These are phyloP conservation scores for Apis cerana DNA, from an alignment of 1,140 invertebrate genomes.

Conservation along the genomic window DNA sequence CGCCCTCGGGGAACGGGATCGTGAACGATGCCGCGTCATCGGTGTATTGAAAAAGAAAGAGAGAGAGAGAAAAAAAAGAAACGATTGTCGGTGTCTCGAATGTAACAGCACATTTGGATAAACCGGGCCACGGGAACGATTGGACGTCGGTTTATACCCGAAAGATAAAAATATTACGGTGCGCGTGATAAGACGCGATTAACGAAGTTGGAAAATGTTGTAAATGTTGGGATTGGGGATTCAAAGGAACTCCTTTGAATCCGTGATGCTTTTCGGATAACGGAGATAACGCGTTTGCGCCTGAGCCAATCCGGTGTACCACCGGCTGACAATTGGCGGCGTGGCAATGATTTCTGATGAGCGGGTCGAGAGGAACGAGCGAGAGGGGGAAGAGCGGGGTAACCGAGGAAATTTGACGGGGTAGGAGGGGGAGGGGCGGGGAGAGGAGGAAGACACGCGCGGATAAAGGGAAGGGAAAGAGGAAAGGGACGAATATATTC, in stretches of 20 bases:
- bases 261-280: constrained; percentile 16
- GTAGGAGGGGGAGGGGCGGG: neutral
- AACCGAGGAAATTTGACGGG: constrained; percentile 4
- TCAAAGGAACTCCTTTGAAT: neutral
- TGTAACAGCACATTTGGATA: too few relatives aligned
- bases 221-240: neutral
- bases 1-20: neutral
- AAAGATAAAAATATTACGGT: neutral
- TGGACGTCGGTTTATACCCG: too few relatives aligned
- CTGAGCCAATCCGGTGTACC: constrained; percentile 58
- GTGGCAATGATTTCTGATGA: constrained; percentile 70
- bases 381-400: too few relatives aligned
- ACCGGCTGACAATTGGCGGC: constrained; percentile 64
- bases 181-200: neutral
- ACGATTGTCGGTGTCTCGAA: too few relatives aligned
- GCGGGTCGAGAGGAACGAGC: constrained; percentile 29
- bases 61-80: too few relatives aligned
- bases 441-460: constrained; percentile 11
- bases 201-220: neutral
- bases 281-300: constrained; percentile 42
- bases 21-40: neutral
- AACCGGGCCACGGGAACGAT: too few relatives aligned
- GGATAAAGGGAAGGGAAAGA: constrained; percentile 36
- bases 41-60: neutral
- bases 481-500: constrained; percentile 48